These are phyloP conservation scores for Aviceda subcristata DNA, from an alignment of 2,113 vertebrate genomes.

Conservation along the genomic window DNA sequence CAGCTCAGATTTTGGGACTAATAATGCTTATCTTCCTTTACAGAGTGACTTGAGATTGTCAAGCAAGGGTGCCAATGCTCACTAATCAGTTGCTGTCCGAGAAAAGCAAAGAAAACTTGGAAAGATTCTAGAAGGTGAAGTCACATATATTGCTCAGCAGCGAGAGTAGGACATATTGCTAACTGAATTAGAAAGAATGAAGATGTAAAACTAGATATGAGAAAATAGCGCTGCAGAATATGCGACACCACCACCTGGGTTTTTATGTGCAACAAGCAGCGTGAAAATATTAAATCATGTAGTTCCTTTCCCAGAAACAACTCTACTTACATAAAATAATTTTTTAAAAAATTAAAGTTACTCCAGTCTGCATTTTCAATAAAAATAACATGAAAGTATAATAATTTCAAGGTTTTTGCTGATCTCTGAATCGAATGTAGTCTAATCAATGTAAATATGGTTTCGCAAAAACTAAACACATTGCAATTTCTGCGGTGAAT, in stretches of 20 bases:
- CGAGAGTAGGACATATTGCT: neutral
- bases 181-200: slow-evolving; percentile 22
- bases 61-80: neutral
- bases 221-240: neutral
- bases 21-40: neutral
- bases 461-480: neutral
- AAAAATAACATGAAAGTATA: slow-evolving; percentile 34
- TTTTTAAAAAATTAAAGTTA: neutral
- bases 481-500: slow-evolving; percentile 23
- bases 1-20: neutral
- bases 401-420: slow-evolving; percentile 37
- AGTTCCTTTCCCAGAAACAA: slow-evolving; percentile 2
- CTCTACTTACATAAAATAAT: neutral
- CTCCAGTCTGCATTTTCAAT: neutral
- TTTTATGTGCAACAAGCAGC: neutral
- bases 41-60: neutral
- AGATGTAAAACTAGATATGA: neutral
- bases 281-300: neutral
- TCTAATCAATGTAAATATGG: slow-evolving; percentile 44
- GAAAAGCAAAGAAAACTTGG: neutral
- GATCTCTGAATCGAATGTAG: neutral
- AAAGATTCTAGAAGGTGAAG: neutral
- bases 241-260: accelerated
- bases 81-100: neutral
- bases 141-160: neutral